Percentiles rank a stretch among this genome's conserved stretches.
These are phyloP conservation scores for Acronicta leporina DNA, from an alignment of 2,888 invertebrate genomes.

Conservation along the genomic window DNA sequence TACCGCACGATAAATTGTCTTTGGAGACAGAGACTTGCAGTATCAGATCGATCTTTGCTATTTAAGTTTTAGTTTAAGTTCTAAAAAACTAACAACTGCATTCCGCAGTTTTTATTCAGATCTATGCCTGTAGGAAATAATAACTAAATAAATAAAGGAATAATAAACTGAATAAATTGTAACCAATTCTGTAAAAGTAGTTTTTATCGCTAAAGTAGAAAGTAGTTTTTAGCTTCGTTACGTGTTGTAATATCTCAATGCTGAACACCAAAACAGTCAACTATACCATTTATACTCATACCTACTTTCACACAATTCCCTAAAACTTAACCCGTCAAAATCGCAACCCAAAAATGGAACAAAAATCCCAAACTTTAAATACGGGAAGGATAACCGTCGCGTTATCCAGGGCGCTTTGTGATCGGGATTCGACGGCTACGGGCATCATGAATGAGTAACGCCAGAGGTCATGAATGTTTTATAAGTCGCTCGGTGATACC, in stretches of 20 bases:
- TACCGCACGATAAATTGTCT: slow-evolving; percentile 20
- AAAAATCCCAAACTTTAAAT: slow-evolving; percentile 48
- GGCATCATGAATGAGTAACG: slow-evolving; percentile 83
- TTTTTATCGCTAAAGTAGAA: too few relatives aligned
- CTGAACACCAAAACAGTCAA: not conserved
- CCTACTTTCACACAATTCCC: slow-evolving; percentile 28
- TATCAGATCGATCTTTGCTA: too few relatives aligned
- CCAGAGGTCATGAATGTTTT: slow-evolving; percentile 81
- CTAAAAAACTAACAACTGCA: too few relatives aligned
- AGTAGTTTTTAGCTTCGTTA: too few relatives aligned
- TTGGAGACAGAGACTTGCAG: slow-evolving; percentile 23
- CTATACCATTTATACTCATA: not conserved
- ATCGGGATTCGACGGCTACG: slow-evolving; percentile 63
- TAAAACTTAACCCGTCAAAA: slow-evolving; percentile 36
- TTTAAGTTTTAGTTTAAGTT: too few relatives aligned
- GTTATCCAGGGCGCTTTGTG: slow-evolving; percentile 63
- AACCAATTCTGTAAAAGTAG: too few relatives aligned
- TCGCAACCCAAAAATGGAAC: slow-evolving; percentile 30
- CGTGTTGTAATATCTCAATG: too few relatives aligned
- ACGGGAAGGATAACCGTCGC: slow-evolving; percentile 55
- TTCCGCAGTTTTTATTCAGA: too few relatives aligned
- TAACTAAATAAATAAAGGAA: too few relatives aligned
- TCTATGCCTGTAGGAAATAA: too few relatives aligned
- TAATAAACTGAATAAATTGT: too few relatives aligned
- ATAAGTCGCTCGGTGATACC: slow-evolving; percentile 75